These are phyloP conservation scores for Metallyticus violacea DNA, from an alignment of 2,888 invertebrate genomes.

Conservation along the genomic window DNA sequence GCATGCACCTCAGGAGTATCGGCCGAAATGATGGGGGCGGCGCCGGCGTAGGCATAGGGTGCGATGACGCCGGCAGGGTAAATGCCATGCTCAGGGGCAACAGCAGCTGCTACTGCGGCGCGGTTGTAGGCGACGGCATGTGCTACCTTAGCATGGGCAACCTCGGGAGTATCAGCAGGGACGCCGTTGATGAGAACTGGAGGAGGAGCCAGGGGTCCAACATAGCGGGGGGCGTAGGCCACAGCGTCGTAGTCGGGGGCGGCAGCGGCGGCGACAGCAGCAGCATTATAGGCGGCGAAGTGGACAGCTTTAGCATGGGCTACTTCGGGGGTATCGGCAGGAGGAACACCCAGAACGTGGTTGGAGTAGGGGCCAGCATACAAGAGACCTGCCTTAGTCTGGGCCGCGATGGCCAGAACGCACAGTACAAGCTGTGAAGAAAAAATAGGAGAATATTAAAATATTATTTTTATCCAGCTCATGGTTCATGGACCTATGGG, in stretches of 20 bases:
- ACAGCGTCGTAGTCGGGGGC: neutral
- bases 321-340: conserved; percentile 27
- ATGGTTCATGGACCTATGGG: too few species aligned
- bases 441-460: too few species aligned
- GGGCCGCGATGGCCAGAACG: neutral
- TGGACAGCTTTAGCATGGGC: conserved; percentile 53
- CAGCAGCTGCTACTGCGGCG: conserved; percentile 38
- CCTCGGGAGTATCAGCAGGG: conserved; percentile 19
- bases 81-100: conserved; percentile 36
- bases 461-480: too few species aligned
- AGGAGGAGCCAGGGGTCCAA: neutral
- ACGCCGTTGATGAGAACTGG: neutral
- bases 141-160: conserved; percentile 50
- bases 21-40: conserved; percentile 42
- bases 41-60: conserved; percentile 56
- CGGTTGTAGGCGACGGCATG: conserved; percentile 44
- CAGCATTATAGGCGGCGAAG: conserved; percentile 51
- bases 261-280: conserved; percentile 37
- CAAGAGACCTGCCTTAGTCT: neutral
- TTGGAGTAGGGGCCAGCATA: neutral
- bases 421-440: neutral
- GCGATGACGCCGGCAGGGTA: conserved; percentile 40
- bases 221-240: neutral
- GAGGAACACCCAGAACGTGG: conserved; percentile 36
- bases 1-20: neutral